A percentile compares a stretch with the other conserved stretches of the same genome.
Evolutionary conservation across 2,113 vertebrate genomes (phyloP).

Genomic region (Bubalus kerabau): DNA sequence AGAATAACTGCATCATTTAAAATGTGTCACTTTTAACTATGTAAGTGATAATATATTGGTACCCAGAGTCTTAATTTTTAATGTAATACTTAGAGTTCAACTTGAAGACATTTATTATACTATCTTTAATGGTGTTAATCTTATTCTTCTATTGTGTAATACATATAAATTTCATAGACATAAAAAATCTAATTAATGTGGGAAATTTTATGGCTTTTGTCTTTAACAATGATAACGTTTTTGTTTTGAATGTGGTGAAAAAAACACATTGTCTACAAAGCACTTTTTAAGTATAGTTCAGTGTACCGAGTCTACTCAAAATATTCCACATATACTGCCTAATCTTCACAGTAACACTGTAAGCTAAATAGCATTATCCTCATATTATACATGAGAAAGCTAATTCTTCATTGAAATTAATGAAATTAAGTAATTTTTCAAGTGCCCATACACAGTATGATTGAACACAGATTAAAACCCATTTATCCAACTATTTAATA

Average conservation of each 20-base stretch:
- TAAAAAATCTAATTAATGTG: neutral
- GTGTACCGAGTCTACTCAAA: neutral
- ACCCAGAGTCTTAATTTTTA: neutral
- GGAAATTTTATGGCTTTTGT: neutral
- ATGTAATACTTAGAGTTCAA: neutral
- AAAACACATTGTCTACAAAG: neutral
- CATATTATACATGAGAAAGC: neutral
- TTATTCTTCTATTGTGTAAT: neutral
- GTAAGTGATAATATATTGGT: neutral
- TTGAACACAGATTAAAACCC: neutral
- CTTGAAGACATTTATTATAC: neutral
- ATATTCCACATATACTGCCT: neutral
- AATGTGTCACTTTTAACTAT: neutral
- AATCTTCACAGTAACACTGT: neutral
- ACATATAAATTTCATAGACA: neutral
- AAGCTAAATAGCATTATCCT: neutral
- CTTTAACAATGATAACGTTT: neutral
- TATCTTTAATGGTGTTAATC: neutral
- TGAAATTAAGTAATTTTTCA: neutral
- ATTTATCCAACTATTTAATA: neutral
- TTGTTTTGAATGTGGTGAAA: neutral
- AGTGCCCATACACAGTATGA: neutral
- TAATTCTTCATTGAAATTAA: neutral
- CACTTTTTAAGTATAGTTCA: neutral
- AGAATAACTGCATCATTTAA: neutral